Base-by-base conservation (phyloP, 23 tunicate genomes). In the Trididemnum miniatum region DNA sequence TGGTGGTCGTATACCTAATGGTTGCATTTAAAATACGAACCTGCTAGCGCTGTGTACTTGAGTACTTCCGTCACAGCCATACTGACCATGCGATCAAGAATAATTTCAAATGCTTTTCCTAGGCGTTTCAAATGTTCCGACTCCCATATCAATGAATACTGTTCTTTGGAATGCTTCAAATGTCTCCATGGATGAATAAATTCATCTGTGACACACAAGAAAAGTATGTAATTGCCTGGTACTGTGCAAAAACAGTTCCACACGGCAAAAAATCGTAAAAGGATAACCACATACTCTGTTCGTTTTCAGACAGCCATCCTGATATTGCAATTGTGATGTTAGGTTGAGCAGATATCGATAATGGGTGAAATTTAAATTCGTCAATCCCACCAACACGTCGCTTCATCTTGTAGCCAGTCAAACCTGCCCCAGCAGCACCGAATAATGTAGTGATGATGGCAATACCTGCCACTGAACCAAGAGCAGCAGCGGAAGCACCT, bases 371-470 rank as follows among this genome's bases (percentile, higher is more conserved):
- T n/a, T 49, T 7, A 39, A 96, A 96, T 78, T 96, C 86, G 44
- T 96, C 99, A 22, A 96, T 86, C 35, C 99, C 97, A 28, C 99
- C 99, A 65, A 96, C 97, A 44, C 99, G 40, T 40, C 89, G 79
- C 71, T 96, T 96, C 99, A 96, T 96, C 71, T 96, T 96, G 82
- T 96, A 96, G n/a, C 99, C 99, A 0, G 99, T 88, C 29, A 96
- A 75, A 20, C 99, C 99, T 9, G 97, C 99, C 12, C 99, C 99
- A 20, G 97, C 99, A 32, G 99, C 99, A 35, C 99, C 99, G 76
- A 96, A 96, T 76, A 96, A 69, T 0, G 99, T 87, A 0, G 99
- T 96, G 40, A 96, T 87, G 32, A 96, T 72, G 0, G 99, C 99
- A 12, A 96, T 34, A 27, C 97, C 97, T 35, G 99, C 99, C 1